Evolutionary conservation across 2,888 invertebrate genomes (phyloP).

Genomic region (Phrixothrix hirtus): DNA sequence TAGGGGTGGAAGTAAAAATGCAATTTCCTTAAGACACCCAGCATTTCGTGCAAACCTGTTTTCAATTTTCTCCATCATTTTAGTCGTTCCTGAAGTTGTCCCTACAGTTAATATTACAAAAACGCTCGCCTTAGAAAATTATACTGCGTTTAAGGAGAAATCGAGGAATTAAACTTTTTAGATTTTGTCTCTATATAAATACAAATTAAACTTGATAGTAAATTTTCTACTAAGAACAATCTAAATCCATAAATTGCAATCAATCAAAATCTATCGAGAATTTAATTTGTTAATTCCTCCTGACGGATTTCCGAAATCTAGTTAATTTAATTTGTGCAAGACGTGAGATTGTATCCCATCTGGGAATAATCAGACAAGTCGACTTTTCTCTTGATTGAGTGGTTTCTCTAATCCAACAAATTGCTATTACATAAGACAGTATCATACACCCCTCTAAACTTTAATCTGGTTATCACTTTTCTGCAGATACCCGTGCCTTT

Average conservation of each 20-base stretch:
- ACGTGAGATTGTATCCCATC: slow-evolving; percentile 28
- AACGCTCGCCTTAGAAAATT: too few relatives aligned
- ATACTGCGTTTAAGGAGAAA: too few relatives aligned
- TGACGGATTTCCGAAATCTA: slow-evolving; percentile 21
- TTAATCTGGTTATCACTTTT: slow-evolving; percentile 11
- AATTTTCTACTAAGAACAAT: too few relatives aligned
- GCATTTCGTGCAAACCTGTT: slow-evolving; percentile 44
- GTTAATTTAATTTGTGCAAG: slow-evolving; percentile 20
- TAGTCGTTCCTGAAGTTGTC: neutral
- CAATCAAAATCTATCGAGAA: slow-evolving; percentile 17
- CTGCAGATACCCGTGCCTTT: slow-evolving; percentile 1
- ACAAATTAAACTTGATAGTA: too few relatives aligned
- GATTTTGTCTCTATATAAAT: too few relatives aligned
- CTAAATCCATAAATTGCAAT: slow-evolving; percentile 10
- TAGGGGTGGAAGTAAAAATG: slow-evolving; percentile 48
- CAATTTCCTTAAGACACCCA: slow-evolving; percentile 48
- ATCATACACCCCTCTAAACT: slow-evolving; percentile 12
- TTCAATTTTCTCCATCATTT: slow-evolving; percentile 17
- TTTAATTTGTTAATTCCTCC: slow-evolving; percentile 16
- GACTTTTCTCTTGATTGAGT: slow-evolving; percentile 37
- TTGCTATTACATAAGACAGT: slow-evolving; percentile 19
- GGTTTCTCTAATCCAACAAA: slow-evolving; percentile 32
- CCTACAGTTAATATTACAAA: too few relatives aligned
- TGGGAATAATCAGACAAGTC: slow-evolving; percentile 26
- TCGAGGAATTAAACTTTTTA: too few relatives aligned